Conservation (phyloP, 2,113 vertebrate species). For the Hippocampus zosterae region DNA sequence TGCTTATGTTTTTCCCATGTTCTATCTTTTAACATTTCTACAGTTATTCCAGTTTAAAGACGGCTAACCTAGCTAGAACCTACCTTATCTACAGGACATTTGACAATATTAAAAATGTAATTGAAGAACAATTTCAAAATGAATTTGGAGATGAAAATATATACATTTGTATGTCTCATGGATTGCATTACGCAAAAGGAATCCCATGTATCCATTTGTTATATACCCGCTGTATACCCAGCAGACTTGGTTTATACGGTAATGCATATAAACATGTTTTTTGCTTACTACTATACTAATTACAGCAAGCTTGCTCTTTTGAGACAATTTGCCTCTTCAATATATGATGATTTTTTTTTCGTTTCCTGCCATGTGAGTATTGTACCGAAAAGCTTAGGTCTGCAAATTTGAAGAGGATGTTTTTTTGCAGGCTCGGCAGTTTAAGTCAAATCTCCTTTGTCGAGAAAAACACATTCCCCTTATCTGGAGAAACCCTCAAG, state of each 20-base stretch:
- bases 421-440: slow-evolving; percentile 10
- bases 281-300: too few species aligned
- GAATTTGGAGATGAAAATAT: too few species aligned
- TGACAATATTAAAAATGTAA: too few species aligned
- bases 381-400: background rate
- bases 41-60: too few species aligned
- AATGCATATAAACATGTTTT: background rate
- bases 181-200: too few species aligned
- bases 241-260: background rate
- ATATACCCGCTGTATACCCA: background rate
- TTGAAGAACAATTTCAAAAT: too few species aligned
- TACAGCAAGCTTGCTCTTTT: background rate
- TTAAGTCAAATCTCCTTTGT: slow-evolving; percentile 25
- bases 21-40: too few species aligned
- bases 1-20: too few species aligned
- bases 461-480: slow-evolving; percentile 15
- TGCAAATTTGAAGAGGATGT: background rate
- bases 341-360: background rate
- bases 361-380: background rate
- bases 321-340: background rate
- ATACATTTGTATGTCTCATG: too few species aligned
- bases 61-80: too few species aligned
- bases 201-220: too few species aligned
- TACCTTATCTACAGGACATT: too few species aligned
- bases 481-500: slow-evolving; percentile 3